Percentiles rank a stretch among this genome's conserved stretches.
Conservation (phyloP, 92 coral and sea anemone species). For the Chrysogorgia sp. region DNA sequence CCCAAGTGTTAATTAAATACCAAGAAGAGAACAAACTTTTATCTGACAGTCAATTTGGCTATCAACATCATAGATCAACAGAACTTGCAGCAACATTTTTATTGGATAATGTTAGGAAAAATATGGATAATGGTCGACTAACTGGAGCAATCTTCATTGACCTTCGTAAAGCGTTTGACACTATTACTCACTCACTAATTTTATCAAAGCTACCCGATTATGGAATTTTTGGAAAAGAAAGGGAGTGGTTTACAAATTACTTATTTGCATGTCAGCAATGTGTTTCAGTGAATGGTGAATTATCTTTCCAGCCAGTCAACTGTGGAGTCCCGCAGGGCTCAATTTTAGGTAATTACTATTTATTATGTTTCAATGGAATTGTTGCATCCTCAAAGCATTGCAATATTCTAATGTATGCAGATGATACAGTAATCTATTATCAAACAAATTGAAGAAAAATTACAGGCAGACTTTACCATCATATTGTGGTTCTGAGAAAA, state of each 20-base stretch:
- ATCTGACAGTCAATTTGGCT: conserved; percentile 19
- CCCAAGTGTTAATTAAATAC: conserved; percentile 11
- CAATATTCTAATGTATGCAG: conserved; percentile 25
- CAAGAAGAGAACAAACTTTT: conserved; percentile 17
- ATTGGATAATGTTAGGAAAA: conserved; percentile 17
- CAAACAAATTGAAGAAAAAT: not conserved
- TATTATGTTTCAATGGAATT: conserved; percentile 7
- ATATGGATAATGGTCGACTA: conserved; percentile 29
- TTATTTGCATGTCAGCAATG: conserved; percentile 14
- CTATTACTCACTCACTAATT: conserved; percentile 17
- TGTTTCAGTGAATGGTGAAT: conserved; percentile 18
- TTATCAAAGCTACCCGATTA: conserved; percentile 21
- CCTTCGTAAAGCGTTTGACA: conserved; percentile 30
- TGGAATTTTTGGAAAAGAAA: conserved; percentile 12
- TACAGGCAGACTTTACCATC: conserved; percentile 7
- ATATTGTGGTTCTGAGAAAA: conserved; percentile 39
- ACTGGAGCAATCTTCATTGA: conserved; percentile 29
- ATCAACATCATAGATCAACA: conserved; percentile 17
- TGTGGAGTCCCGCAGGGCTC: conserved; percentile 32
- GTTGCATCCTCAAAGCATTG: conserved; percentile 1
- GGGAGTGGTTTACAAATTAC: conserved; percentile 30
- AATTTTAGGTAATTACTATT: not conserved
- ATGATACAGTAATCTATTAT: conserved; percentile 24
- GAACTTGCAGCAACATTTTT: conserved; percentile 19
- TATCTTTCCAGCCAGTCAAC: conserved; percentile 17